Evolutionary conservation across 2,113 vertebrate genomes (phyloP), one percentile per base, ranked within the genome.

Genomic region (Cairina moschata): DNA sequence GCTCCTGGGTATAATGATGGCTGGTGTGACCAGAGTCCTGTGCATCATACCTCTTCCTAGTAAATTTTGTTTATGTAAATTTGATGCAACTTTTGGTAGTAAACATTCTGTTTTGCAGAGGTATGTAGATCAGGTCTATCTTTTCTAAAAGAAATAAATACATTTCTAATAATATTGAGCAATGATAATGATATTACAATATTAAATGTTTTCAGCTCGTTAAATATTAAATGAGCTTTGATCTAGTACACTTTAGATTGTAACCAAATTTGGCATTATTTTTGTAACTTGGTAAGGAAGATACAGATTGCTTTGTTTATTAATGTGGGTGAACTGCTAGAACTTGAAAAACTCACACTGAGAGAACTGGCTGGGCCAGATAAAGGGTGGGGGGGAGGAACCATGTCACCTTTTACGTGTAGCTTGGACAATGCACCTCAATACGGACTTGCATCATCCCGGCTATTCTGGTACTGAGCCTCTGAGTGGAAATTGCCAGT

Each of bases 401-500:
- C 65, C 5, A 6, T 62, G 85, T 93, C 82, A 92, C 66, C 59
- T 87, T 58, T 50, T 83, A 69, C 15, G 0, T 42, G 93, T 97
- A 94, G 96, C 96, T 96, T 97, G 97, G 97, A 97, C 95, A 96
- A 97, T 97, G 96, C 91, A 97, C 97, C 96, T 86, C 95, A 94
- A 92, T 93, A 84, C 88, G 97, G 97, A 97, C 97, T 97, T 97
- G 97, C 97, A 97, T 97, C 97, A 97, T 97, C 97, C 97, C 97
- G 97, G 97, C 97, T 97, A 96, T 96, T 95, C 93, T 94, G 94
- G 94, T 94, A 91, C 96, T 79, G 85, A 86, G 96, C 95, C 92
- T 95, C 83, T 31, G 83, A 94, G 94, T 88, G 92, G 92, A 96
- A 94, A 87, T 82, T 72, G 74, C 95, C 93, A 93, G 91, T 3